phyloP scores from a whole-genome alignment of 1,140 invertebrate species.

The Rhagoletis pomonella region DNA sequence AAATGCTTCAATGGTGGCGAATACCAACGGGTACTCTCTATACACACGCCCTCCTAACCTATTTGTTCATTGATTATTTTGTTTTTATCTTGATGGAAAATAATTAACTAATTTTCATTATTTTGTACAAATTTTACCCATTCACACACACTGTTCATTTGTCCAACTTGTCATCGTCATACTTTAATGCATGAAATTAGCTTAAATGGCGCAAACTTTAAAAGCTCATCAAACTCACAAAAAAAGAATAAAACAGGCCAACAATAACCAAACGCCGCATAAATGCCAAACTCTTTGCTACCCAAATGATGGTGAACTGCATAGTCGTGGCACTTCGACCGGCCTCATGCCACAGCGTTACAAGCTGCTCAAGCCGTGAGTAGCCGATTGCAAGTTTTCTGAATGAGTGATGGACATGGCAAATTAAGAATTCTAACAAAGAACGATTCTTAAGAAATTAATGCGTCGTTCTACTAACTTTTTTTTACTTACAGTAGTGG shows the following conservation, averaged over 20 bases:
- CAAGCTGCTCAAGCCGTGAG: neutral
- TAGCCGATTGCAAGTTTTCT: conserved; percentile 14
- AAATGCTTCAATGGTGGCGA: no score
- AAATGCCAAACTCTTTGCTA: neutral
- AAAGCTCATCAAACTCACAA: conserved; percentile 52
- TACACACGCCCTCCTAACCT: no score
- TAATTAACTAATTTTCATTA: no score
- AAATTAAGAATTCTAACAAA: conserved; percentile 52
- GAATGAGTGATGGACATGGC: conserved; percentile 37
- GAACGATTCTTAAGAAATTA: conserved; percentile 47
- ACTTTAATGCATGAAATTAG: conserved; percentile 48
- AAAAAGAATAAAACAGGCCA: neutral
- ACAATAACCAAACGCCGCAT: conserved; percentile 2
- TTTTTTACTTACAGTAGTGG: neutral
- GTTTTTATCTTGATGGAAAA: no score
- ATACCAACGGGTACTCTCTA: no score
- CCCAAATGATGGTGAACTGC: neutral
- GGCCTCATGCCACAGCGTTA: neutral
- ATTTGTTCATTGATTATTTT: no score
- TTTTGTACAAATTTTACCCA: neutral
- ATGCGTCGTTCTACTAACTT: conserved; percentile 23
- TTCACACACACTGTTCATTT: neutral
- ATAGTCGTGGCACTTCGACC: neutral
- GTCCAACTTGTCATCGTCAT: conserved; percentile 8
- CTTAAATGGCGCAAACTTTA: conserved; percentile 53